phyloP scores from a whole-genome alignment of 53 echinoderm and acorn worm species.

The Echinarachnius parma region DNA sequence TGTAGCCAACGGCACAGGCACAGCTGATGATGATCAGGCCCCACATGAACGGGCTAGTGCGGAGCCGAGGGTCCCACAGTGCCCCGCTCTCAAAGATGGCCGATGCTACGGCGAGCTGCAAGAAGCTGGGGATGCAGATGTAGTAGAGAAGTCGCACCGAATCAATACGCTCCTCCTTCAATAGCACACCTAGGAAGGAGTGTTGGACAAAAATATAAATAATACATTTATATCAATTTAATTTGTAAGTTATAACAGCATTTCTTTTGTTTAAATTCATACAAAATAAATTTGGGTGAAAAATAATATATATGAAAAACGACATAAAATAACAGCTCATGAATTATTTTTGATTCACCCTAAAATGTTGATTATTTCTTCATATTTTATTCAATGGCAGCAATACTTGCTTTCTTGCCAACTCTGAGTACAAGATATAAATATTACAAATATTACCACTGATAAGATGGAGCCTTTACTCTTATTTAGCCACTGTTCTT shows the following conservation, averaged over 20 bases:
- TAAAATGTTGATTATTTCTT: neutral
- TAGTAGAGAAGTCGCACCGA: constrained; percentile 89
- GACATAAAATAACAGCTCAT: too few relatives aligned
- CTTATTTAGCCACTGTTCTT: too few relatives aligned
- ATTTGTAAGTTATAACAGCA: too few relatives aligned
- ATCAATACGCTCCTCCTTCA: constrained; percentile 87
- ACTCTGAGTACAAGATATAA: too few relatives aligned
- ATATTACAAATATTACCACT: too few relatives aligned
- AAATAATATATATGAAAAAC: too few relatives aligned
- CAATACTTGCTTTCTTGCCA: too few relatives aligned
- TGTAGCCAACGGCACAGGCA: constrained; percentile 85
- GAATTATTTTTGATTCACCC: neutral
- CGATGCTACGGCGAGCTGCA: constrained; percentile 60
- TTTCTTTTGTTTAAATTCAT: too few relatives aligned
- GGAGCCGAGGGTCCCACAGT: constrained; percentile 46
- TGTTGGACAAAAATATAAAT: neutral
- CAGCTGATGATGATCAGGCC: constrained; percentile 68
- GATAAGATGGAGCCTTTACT: too few relatives aligned
- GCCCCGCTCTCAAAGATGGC: constrained; percentile 69
- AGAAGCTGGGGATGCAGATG: constrained; percentile 89
- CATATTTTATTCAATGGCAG: neutral
- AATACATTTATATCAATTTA: too few relatives aligned
- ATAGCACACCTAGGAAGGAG: constrained; percentile 57
- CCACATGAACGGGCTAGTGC: constrained; percentile 45
- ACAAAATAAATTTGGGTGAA: too few relatives aligned